These are phyloP conservation scores for Andinoacara biseriatus DNA, from an alignment of 2,113 vertebrate species.

Conservation along the genomic window DNA sequence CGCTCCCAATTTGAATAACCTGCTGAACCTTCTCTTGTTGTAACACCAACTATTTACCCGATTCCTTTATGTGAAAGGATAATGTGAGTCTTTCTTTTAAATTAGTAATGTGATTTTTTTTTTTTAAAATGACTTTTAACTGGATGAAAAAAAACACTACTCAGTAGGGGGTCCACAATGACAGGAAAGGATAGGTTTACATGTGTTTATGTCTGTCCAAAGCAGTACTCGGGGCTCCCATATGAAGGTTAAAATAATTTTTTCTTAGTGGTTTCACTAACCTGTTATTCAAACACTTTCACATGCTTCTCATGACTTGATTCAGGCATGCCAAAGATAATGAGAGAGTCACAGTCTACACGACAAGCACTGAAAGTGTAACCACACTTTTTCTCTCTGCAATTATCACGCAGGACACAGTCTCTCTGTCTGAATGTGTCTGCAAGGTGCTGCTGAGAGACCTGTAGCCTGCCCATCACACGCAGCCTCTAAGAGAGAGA, in stretches of 20 bases:
- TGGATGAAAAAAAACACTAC: conserved; percentile 72
- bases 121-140: conserved; percentile 45
- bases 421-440: background rate
- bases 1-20: conserved; percentile 35
- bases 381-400: background rate
- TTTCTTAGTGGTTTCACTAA: background rate
- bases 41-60: conserved; percentile 8
- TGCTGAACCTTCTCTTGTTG: conserved; percentile 44
- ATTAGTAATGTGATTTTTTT: background rate
- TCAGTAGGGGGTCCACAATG: conserved; percentile 16
- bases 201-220: background rate
- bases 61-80: conserved; percentile 32
- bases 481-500: background rate
- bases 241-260: background rate
- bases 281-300: background rate
- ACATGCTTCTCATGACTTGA: background rate
- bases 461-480: background rate
- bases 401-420: background rate
- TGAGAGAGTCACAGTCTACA: background rate
- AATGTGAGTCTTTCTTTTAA: conserved; percentile 53
- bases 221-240: background rate
- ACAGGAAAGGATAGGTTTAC: background rate
- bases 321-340: background rate
- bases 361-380: background rate
- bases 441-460: background rate